Evolutionary conservation across 2,113 vertebrate genomes (phyloP), one percentile per base, ranked within the genome.

Genomic region (Chaetodon auriga): DNA sequence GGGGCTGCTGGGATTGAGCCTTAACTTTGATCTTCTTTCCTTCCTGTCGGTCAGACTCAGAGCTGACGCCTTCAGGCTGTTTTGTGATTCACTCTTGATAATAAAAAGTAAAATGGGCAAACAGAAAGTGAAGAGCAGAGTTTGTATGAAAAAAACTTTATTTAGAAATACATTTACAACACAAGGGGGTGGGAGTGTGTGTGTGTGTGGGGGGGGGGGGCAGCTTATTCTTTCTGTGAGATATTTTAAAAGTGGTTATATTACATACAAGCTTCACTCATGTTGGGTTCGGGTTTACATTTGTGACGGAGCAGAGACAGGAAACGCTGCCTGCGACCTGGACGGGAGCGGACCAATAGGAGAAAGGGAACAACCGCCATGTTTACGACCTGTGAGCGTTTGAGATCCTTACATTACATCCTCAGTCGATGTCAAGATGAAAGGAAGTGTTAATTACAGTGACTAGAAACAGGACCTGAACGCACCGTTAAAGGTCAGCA

Each of bases 101-200:
- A 86, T 70, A 76, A 82, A 81, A 43, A 25, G 72, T 16, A 23
- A 53, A 7, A 38, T 23, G 69, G 2, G 69, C 70, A 77, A 72
- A 65, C 4, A 46, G 23, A 73, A 54, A 64, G 9, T 0, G 6
- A 25, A 51, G 9, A 53, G 2, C 35, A 5, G 4, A 30, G 21
- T 62, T 73, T 81, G 35, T 89, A 87, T n/a, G 5, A 77, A 68
- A 87, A 65, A 68, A 45, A 12, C 35, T 93, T 91, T 92, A 92
- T 94, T 92, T 65, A 83, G 55, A 89, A 87, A 82, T 61, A 58
- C 64, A 85, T 86, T 82, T 83, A 78, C 75, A 85, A 79, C 82
- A 90, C 66, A 41, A 19, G 38, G 43, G 25, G 6, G 2, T 0
- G 69, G 57, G 83, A 15, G 71, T 55, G 77, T 30, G 30, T 30